Evolutionary conservation across 2,113 vertebrate genomes (phyloP), one percentile per base, ranked within the genome.

Genomic region (Monopterus albus): DNA sequence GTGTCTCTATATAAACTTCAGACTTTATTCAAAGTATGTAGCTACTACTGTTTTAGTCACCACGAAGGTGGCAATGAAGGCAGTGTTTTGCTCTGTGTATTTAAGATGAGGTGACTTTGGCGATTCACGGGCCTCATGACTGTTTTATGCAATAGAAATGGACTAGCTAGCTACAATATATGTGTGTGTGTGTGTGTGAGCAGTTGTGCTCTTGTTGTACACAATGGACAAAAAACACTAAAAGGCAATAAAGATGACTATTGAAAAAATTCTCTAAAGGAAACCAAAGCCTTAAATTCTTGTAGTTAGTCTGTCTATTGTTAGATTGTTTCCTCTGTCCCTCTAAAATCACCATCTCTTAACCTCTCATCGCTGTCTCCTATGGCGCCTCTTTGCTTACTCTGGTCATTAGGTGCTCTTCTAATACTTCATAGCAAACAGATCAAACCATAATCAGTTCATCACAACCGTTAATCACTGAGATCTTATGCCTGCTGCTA

Each of bases 291-390:
- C 94, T 95, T 92, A 96, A 94, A 96, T 96, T 96, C 91, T 89
- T 95, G 92, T 95, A 94, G 91, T 92, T 93, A 92, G 94, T 93
- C 65, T 88, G 76, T 91, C 66, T 85, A 75, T 73, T 82, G 69
- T 88, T 87, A 89, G 86, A 80, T 75, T 92, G 91, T 87, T 90
- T 91, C 73, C 92, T 86, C 92, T 94, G 91, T 91, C 50, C 88
- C 86, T 90, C 84, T 94, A 95, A 94, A 95, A 93, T 92, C 95
- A 95, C 94, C 92, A 91, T 95, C 95, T 95, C 86, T 95, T 96
- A 96, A 96, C 94, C 93, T 93, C 92, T 97, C 96, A 95, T 97
- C 89, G 94, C 95, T 96, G 94, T 96, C 95, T 94, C 95, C 95
- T 87, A 96, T 88, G 94, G 93, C 90, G 95, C 94, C 95, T 95